Evolutionary conservation across 2,113 vertebrate genomes (phyloP).

Genomic region (Riparia riparia): DNA sequence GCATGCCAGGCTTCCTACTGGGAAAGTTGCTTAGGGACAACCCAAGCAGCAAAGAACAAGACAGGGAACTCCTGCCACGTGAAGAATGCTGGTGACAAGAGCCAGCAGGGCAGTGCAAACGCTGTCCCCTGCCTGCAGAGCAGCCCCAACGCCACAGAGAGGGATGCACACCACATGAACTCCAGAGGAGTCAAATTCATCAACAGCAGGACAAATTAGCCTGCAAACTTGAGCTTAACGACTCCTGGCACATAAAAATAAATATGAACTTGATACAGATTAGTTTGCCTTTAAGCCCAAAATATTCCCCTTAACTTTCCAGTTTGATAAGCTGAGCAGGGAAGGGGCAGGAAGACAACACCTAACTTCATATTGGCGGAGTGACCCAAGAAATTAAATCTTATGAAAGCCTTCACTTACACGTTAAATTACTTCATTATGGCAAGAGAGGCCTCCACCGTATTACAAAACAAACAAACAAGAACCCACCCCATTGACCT

Average conservation of each 20-base stretch:
- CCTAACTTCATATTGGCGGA: background rate
- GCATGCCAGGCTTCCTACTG: background rate
- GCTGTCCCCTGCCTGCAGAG: background rate
- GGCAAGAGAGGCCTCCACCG: background rate
- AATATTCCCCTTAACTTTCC: background rate
- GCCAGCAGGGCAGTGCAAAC: background rate
- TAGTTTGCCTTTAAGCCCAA: background rate
- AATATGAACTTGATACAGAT: slow-evolving; percentile 25
- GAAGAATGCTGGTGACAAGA: background rate
- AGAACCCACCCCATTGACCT: background rate
- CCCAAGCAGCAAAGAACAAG: background rate
- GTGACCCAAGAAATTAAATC: background rate
- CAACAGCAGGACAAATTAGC: background rate
- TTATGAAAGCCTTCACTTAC: background rate
- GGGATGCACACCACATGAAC: background rate
- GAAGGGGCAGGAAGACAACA: background rate
- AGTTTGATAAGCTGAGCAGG: background rate
- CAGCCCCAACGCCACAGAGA: background rate
- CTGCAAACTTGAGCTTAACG: background rate
- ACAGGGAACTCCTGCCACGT: background rate
- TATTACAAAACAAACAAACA: background rate
- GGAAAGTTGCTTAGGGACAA: background rate
- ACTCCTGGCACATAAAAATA: background rate
- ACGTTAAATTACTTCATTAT: background rate
- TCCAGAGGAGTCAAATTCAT: background rate